These are phyloP conservation scores for Drosophila multiciliata DNA, from an alignment of 2,888 invertebrate genomes.

Conservation along the genomic window DNA sequence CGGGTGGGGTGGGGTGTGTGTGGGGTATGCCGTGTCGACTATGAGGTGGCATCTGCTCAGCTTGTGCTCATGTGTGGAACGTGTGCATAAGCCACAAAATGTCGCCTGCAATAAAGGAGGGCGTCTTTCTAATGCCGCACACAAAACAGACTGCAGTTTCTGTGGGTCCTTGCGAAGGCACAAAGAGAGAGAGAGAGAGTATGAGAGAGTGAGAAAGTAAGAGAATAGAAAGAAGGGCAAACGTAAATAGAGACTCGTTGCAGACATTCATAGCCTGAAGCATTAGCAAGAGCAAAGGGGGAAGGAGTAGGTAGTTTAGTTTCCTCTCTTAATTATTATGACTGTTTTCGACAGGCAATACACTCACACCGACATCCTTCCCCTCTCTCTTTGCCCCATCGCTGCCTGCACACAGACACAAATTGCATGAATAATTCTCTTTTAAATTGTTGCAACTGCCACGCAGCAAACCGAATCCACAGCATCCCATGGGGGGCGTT, in stretches of 20 bases:
- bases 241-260: constrained; percentile 3
- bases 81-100: constrained; percentile 79
- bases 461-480: constrained; percentile 30
- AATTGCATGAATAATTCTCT: constrained; percentile 81
- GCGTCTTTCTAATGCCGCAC: constrained; percentile 71
- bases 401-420: constrained; percentile 37
- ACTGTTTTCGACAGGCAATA: constrained; percentile 48
- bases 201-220: background rate
- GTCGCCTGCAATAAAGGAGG: constrained; percentile 73
- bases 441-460: constrained; percentile 77
- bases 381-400: background rate
- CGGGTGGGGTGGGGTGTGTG: background rate
- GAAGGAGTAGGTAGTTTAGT: constrained; percentile 1
- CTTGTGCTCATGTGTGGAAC: constrained; percentile 54
- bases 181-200: constrained; percentile 22
- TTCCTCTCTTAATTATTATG: constrained; percentile 53
- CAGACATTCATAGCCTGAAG: constrained; percentile 27
- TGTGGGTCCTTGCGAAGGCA: constrained; percentile 61
- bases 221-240: background rate
- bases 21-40: background rate
- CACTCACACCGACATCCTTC: constrained; percentile 9
- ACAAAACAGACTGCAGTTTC: constrained; percentile 61
- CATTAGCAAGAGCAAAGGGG: constrained; percentile 4
- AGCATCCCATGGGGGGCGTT: background rate
- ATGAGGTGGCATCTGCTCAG: constrained; percentile 43